Conservation (phyloP, 2,113 vertebrate species). For the Actinemys pallida region DNA sequence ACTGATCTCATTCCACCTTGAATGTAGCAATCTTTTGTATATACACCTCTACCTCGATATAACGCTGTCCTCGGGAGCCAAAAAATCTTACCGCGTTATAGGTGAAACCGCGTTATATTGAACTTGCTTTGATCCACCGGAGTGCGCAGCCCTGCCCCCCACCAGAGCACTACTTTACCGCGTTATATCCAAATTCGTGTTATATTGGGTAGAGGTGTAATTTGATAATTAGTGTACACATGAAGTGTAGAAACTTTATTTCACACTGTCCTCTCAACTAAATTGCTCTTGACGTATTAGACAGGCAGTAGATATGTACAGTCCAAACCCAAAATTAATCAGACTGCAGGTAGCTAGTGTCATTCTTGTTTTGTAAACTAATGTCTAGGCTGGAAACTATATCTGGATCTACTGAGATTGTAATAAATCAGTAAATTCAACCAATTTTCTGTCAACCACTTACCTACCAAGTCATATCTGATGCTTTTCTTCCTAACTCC, state of each 20-base stretch:
- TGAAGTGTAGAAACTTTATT: not conserved
- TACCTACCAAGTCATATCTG: not conserved
- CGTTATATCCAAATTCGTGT: too few species aligned
- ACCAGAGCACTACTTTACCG: too few species aligned
- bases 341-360: not conserved
- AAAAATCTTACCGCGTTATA: too few species aligned
- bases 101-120: too few species aligned
- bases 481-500: not conserved
- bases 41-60: too few species aligned
- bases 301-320: not conserved
- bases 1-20: not conserved
- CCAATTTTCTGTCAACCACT: not conserved
- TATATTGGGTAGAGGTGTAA: not conserved
- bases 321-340: not conserved
- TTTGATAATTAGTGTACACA: not conserved
- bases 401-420: not conserved
- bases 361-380: not conserved
- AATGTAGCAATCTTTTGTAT: not conserved
- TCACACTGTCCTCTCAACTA: not conserved
- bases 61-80: too few species aligned
- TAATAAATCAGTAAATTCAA: not conserved
- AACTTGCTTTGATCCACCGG: too few species aligned
- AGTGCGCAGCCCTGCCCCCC: too few species aligned
- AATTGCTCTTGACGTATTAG: not conserved
- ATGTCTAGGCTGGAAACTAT: not conserved